Base-by-base conservation (phyloP, 2,113 vertebrate species). In the Pomatorhinus ruficollis region DNA sequence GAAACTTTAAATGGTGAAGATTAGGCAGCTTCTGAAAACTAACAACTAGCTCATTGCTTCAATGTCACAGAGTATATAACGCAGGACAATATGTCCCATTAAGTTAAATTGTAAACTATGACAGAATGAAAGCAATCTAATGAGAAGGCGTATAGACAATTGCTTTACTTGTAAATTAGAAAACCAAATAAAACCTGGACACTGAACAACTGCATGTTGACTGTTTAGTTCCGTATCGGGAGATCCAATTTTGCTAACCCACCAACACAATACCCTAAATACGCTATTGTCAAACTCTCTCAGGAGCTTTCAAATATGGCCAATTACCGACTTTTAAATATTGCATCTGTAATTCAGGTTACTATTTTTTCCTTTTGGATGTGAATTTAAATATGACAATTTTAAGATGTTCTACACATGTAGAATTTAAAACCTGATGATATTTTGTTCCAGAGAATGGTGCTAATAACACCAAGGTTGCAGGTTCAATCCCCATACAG, bases 401-500 rank as follows among this genome's bases (percentile, higher is more conserved):
- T 90, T 85, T 12, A 72, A 65, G 37, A 72, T 31, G 18, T 60
- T 79, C 45, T 77, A 30, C 21, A 42, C 4, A 37, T 5, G 30
- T 0, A 85, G 80, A 83, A 72, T 53, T 83, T 44, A 83, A 69
- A 81, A 87, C 4, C 17, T 40, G 24, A 53, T 25, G 23, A 52
- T 1, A 6, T 35, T 65, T 30, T 42, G 17, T 17, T 86, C 59
- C 45, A 88, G 50, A 88, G 9, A 7, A 8, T 42, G 75, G 13
- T 31, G 35, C 7, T 71, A 40, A 8, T 25, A 54, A 79, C 1
- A 11, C 6, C 31, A 64, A 49, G 5, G 22, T 37, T 19, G 25
- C 11, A 25, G 9, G 11, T 49, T 64, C 21, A 45, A 61, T 14
- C 20, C 19, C 47, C 0, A 0, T 22, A 56, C 6, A 9, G n/a